Conservation (phyloP, 2,797 vertebrate species). For the Nyctalus aviator region DNA sequence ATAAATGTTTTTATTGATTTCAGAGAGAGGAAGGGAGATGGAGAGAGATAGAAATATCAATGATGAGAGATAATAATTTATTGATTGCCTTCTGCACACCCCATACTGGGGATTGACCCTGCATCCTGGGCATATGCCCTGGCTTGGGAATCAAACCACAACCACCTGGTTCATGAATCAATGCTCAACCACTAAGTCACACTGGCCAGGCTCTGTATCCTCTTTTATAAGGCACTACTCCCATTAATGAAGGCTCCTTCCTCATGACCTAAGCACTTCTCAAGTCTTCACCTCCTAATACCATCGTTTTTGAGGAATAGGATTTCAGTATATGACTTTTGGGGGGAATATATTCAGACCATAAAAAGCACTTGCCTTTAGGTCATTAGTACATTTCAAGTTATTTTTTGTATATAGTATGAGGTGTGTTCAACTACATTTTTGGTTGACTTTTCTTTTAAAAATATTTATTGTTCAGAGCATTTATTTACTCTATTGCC, state of each 20-base stretch:
- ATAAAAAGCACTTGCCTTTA: background rate
- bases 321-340: background rate
- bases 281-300: background rate
- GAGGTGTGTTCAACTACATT: constrained; percentile 7
- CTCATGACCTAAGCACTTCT: background rate
- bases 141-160: too few relatives aligned
- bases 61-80: too few relatives aligned
- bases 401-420: background rate
- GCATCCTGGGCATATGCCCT: too few relatives aligned
- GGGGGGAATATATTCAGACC: background rate
- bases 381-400: background rate
- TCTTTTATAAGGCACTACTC: background rate
- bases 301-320: background rate
- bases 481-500: too few relatives aligned
- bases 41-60: too few relatives aligned
- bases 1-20: too few relatives aligned
- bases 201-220: background rate
- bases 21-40: too few relatives aligned
- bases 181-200: too few relatives aligned
- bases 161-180: too few relatives aligned
- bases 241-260: background rate
- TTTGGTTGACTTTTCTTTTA: background rate
- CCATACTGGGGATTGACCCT: too few relatives aligned
- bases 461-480: too few relatives aligned
- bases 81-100: too few relatives aligned